Conservation (phyloP, 2,888 invertebrate genomes). For the Pammene fasciana region DNA sequence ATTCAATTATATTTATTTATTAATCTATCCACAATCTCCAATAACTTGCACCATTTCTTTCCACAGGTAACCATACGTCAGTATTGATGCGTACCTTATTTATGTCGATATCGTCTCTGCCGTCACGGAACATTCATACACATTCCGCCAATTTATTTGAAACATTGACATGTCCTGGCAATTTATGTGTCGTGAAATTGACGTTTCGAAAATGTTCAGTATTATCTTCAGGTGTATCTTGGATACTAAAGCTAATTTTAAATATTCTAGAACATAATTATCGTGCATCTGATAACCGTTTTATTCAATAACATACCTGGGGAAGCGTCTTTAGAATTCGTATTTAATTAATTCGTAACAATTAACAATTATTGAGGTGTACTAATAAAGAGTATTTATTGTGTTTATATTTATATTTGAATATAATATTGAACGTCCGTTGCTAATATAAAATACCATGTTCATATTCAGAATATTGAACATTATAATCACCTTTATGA, state of each 20-base stretch:
- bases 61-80: conserved; percentile 36
- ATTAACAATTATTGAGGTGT: no score
- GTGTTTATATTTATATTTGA: no score
- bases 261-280: no score
- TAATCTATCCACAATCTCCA: background rate
- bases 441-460: no score
- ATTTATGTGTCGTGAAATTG: conserved; percentile 15
- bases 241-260: no score
- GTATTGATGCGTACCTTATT: conserved; percentile 39
- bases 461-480: background rate
- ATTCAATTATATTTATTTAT: background rate
- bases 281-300: no score
- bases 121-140: conserved; percentile 23
- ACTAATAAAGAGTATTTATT: no score
- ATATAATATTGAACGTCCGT: no score
- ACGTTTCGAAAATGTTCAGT: background rate
- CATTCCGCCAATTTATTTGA: conserved; percentile 22
- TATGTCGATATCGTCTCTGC: conserved; percentile 36
- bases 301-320: no score
- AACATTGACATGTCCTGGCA: conserved; percentile 15
- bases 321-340: no score
- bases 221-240: no score
- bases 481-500: background rate
- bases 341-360: no score
- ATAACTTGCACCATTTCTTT: background rate